Base-by-base conservation (phyloP, 2,888 invertebrate genomes). In the Eilema sororculum region DNA sequence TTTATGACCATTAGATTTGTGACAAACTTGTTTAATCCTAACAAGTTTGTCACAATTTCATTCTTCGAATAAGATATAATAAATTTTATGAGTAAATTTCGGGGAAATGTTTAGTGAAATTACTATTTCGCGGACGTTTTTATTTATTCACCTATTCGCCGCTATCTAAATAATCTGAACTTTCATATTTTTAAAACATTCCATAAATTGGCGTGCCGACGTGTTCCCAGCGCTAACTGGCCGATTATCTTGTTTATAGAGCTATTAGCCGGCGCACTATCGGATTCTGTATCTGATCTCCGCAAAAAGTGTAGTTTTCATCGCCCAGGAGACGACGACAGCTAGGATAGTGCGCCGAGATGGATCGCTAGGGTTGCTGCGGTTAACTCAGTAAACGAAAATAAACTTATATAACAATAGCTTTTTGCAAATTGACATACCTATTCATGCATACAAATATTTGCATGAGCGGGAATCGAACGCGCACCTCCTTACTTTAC, bases 181-280 rank as follows among this genome's bases (percentile, higher is more conserved):
- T 82, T 82, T 85, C 77, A 84, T 82, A 82, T 86, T 84, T 82
- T 81, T 84, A 78, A 79, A 81, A 75, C 69, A 82, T 86, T 84
- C 86, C 77, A 84, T 84, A 88, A 86, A 85, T 86, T 78, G 70
- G 71, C 59, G 71, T 75, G 76, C 68, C 74, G 82, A 82, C 80
- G 84, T 82, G 84, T 89, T 91, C 89, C 90, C 90, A 90, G 90
- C 91, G 89, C 87, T 90, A 90, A 90, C 90, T 87, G 87, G 90
- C 81, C 89, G 92, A 91, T 93, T 91, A 94, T 93, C 92, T 93
- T 88, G 91, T 94, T 93, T 93, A 93, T 94, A 91, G 91, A 91
- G 92, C 92, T 93, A 93, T 94, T 93, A 93, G 92, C 87, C 89
- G 90, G 89, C 87, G 85, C 86, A 83, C 86, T 90, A 93, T 93